Percentiles rank a stretch among this genome's conserved stretches.
phyloP scores from a whole-genome alignment of 2,888 invertebrate genomes.

The Branchinecta sandiegonensis region DNA sequence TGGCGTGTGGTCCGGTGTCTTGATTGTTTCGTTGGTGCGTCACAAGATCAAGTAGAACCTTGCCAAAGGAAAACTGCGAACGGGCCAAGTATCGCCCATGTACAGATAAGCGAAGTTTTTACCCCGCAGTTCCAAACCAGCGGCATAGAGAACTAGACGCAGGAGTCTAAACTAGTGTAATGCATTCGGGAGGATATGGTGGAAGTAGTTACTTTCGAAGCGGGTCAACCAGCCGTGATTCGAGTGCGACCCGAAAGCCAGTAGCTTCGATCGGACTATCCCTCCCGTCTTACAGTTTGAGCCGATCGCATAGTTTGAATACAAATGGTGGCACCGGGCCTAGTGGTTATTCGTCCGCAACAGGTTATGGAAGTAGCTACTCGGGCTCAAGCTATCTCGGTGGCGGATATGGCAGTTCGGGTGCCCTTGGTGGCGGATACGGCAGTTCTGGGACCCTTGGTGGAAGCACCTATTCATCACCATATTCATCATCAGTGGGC shows the following conservation, averaged over 20 bases:
- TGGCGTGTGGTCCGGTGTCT: not conserved
- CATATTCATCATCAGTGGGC: not conserved
- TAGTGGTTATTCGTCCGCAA: not conserved
- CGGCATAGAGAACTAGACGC: no score
- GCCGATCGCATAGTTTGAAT: not conserved
- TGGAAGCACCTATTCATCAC: no score
- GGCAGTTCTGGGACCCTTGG: no score
- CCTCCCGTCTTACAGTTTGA: constrained; percentile 4
- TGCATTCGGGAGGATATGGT: constrained; percentile 4
- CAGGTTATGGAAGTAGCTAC: not conserved
- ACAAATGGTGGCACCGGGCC: not conserved
- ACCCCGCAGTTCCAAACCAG: no score
- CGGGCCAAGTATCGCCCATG: constrained; percentile 6
- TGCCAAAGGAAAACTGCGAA: not conserved
- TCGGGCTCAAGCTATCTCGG: not conserved
- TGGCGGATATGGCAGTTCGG: not conserved
- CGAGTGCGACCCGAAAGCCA: not conserved
- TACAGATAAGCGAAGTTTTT: not conserved
- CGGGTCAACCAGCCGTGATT: not conserved
- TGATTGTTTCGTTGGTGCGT: not conserved
- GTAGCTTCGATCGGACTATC: not conserved
- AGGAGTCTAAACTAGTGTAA: not conserved
- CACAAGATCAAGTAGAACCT: not conserved
- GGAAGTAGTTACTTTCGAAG: not conserved
- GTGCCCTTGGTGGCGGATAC: not conserved